Base-by-base conservation (phyloP, 2,797 vertebrate species). In the Brotula barbata region DNA sequence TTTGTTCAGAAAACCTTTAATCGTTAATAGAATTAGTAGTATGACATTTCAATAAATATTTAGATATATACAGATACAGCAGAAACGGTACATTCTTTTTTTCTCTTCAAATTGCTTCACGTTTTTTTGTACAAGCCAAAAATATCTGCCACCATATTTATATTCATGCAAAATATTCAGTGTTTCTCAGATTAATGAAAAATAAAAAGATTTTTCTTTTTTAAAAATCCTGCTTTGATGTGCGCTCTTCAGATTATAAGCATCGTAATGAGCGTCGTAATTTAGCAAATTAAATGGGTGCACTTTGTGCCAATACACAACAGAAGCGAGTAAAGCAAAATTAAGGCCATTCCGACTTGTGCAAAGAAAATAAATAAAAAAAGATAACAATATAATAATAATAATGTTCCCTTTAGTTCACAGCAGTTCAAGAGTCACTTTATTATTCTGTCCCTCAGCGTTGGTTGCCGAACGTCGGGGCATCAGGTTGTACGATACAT, bases 21-120 rank as follows among this genome's bases (percentile, higher is more conserved):
- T 94, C 91, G 90, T 91, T 90, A 90, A 94, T 95, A 90, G 93
- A 94, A 93, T 94, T 89, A 88, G 92, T 92, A 94, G 93, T 94
- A 92, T 92, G 92, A 94, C 94, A 94, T 95, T 92, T 96, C 94
- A 96, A 93, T 97, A 97, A 96, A 96, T 97, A 96, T 92, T 91
- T 92, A 88, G 90, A 94, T 97, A 96, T 96, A 91, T 97, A 97
- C 94, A 96, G 88, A 89, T 90, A 94, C 90, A 94, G 94, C 94
- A 95, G 94, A 94, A 96, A 95, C 89, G 89, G 92, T 96, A 98
- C 94, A 98, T 98, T 97, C 95, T 93, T 90, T 91, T 88, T 88
- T 90, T 81, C 88, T 91, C 90, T 91, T 92, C 90, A 92, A 91
- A 92, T 92, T 91, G 89, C 90, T 88, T 92, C 89, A 92, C 86